Evolutionary conservation across 2,888 invertebrate genomes (phyloP), one percentile per base, ranked within the genome.

Genomic region (Tenthredo mesomela): DNA sequence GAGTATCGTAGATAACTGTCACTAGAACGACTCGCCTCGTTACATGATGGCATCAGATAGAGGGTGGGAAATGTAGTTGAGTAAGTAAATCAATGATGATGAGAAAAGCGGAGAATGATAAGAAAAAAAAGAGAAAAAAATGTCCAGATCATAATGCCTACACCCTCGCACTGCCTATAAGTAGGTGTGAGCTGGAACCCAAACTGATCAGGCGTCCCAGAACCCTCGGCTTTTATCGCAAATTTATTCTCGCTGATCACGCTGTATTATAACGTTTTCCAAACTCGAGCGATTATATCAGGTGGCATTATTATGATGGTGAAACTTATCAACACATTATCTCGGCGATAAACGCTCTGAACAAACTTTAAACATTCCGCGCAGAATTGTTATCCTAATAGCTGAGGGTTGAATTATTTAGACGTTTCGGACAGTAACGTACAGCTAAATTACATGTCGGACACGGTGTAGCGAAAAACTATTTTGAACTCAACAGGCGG

Each of bases 1-100:
- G 37, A 37, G 33, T 21, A 29, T 77, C 9, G 70, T 10, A n/a
- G 50, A 50, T 33, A 54, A 54, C 29, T 77, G 77, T 77, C 77
- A 54, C 77, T 21, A 33, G 18, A 77, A 77, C 33, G 18, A 77
- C n/a, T 21, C 10, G 54, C 54, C 43, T 40, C 43, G 40, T 73
- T 73, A 43, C 40, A 73, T 25, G 40, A 9, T 15, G 25, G 43
- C 43, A 21, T 40, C 21, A 40, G 25, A 21, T 33, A 5, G 73
- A 5, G 10, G 40, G 43, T 47, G n/a, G 43, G 25, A 43, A 47
- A 43, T 10, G 43, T 67, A 29, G 33, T 67, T 25, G 73, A 25
- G 40, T 25, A 73, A 47, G 47, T 47, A 73, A 12, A 73, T 43
- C 33, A 12, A 15, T 21, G 21, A 25, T 40, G 21, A 73, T 18